Evolutionary conservation across 1,140 invertebrate species (phyloP), one percentile per base, ranked within the genome.

Genomic region (Caenorhabditis briggsae): DNA sequence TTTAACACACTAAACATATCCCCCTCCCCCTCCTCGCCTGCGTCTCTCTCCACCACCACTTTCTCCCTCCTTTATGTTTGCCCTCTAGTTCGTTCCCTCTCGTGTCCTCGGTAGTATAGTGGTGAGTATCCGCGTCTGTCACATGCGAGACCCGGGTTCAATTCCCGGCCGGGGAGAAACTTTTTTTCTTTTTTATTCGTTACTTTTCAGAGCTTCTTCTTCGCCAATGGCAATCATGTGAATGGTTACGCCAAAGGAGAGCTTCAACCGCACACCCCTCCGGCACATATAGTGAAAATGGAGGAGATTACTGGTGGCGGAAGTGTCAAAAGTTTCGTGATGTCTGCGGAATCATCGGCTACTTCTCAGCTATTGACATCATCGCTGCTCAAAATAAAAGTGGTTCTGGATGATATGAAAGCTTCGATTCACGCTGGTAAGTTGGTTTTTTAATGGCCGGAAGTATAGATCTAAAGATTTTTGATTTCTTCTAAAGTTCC

Each of bases 61-160:
- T 11, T 11, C n/a, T 23, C 20, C 9, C 46, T 50, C 20, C 14
- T 50, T n/a, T 20, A 78, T 2, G 33, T 33, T 33, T 6, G 8
- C 33, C 64, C 18, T 46, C 41, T 11, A 7, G 8, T 41, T 14
- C 41, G 0, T 18, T 1, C 3, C 8, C 11, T 46, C 41, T n/a
- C 43, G 82, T 83, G 82, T 88, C 87, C 87, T 88, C 87, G 86
- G 88, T 89, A 89, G 89, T 89, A 89, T 89, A 89, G 89, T 89
- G 88, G 89, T 89, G 78, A 89, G 89, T 89, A 89, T 89, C 88
- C 89, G 87, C 89, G 89, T 82, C 89, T 89, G 89, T 89, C 89
- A 89, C 89, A 83, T 88, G 89, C 82, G 89, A 90, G 89, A 90
- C 89, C 88, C 89, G 89, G 89, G 89, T 89, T 89, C 90, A 89